Base-by-base conservation (phyloP, 2,888 invertebrate species). In the Leptinotarsa juncta region DNA sequence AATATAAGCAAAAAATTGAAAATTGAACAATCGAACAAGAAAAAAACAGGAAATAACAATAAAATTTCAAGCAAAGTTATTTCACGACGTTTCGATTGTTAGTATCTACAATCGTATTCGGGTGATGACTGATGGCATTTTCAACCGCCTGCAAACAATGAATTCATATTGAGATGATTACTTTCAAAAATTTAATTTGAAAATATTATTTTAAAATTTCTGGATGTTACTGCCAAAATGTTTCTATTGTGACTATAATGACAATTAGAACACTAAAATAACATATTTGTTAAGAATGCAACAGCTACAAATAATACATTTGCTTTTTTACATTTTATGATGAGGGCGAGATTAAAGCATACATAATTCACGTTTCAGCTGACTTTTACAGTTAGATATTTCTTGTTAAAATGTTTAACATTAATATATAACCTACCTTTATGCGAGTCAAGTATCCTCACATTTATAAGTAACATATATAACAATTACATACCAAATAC, bases 341-440 rank as follows among this genome's bases (percentile, higher is more conserved):
- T 23, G 23, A 57, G 4, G 23, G 15, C 23, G 16, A 57, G 23
- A 23, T 57, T 57, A 57, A 23, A 23, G 57, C 57, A 23, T 57
- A 57, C 23, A 14, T 57, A n/a, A 26, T 57, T 57, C 20, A 57
- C 12, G 20, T 57, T 57, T 57, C 26, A 67, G 66, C 66, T 49
- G 48, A 14, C 10, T 42, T 42, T 18, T 49, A 67, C 26, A 67
- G 50, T 67, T 50, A 67, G 50, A 53, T 32, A 66, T 67, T 67
- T 67, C 14, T 66, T 66, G 57, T 57, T 57, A 57, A 57, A 14
- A 23, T 23, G 14, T 57, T 10, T 20, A 53, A 57, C 57, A 57
- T 57, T 15, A 20, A 57, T 57, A 14, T 57, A 18, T 55, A 20
- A 68, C 68, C 68, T 53, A 68, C 68, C 68, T 68, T 53, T 16